Base-by-base conservation (phyloP, 2,113 vertebrate genomes). In the Cryptoleucopteryx plumbea region DNA sequence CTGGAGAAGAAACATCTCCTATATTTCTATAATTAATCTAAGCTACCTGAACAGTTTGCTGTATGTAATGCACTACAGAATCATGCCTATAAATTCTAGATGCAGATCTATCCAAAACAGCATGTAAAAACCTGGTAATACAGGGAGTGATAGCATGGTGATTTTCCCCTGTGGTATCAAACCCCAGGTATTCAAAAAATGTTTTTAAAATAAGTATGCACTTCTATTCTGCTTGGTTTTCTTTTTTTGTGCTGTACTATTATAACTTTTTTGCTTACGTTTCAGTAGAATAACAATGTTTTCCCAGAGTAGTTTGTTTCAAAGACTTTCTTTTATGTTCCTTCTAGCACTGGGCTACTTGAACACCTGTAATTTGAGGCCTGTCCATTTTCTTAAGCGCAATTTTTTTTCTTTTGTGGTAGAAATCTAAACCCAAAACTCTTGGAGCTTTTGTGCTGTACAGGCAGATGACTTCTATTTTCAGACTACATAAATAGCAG, bases 281-380 rank as follows among this genome's bases (percentile, higher is more conserved):
- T 86, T 88, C 75, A 81, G 40, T 56, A 68, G 42, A 82, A 65
- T 61, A 68, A 27, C 2, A 74, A 48, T 2, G 5, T 79, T 88
- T 81, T 66, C 58, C 23, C 53, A 32, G 45, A 88, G 47, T 5
- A 61, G 47, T 59, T 90, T 74, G 17, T 86, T 93, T 88, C 34
- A 86, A 92, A 88, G 48, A 18, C 10, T 65, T 82, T 59, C 26
- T 80, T 65, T 61, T 43, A 47, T 52, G 19, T 32, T 61, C 38
- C 43, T 77, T 82, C 55, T 67, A 19, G 22, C 36, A 25, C 67
- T 80, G 72, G 42, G 36, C 58, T 86, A 6, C 26, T 78, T 45
- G 16, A 84, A 47, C 92, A 94, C 93, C 84, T 96, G 90, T 53
- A 82, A 96, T 87, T 94, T 95, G 53, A 91, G 96, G 65, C 62